Conservation (phyloP, 2,797 vertebrate species). For the Simalia tracyae region DNA sequence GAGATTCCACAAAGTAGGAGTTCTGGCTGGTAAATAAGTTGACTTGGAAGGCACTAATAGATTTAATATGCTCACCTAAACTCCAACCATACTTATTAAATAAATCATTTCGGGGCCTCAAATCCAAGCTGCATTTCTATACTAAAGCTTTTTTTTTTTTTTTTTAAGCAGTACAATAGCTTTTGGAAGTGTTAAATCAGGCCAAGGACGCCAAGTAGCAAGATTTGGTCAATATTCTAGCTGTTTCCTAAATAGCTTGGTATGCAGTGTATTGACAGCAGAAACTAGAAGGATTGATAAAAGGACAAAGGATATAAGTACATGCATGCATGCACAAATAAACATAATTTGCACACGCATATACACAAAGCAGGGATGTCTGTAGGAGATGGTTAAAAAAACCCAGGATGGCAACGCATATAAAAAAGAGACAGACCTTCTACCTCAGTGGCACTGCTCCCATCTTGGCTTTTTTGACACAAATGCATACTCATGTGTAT, state of each 20-base stretch:
- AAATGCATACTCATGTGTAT: too few species aligned
- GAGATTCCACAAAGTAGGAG: neutral
- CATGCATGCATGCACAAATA: neutral
- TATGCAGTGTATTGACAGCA: neutral
- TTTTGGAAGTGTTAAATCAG: slow-evolving; percentile 5
- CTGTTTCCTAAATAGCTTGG: neutral
- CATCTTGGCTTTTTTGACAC: too few species aligned
- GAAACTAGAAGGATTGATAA: neutral
- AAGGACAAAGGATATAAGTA: neutral
- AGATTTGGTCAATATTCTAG: neutral
- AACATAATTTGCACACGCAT: neutral
- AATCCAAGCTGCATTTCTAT: neutral
- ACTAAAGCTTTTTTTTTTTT: neutral
- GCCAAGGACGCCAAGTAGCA: neutral
- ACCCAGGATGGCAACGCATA: too few species aligned
- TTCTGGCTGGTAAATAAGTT: neutral
- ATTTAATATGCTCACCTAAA: neutral
- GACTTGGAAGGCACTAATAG: neutral
- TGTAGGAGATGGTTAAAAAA: neutral
- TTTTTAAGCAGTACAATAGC: neutral
- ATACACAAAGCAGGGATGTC: neutral
- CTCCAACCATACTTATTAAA: neutral
- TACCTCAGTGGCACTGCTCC: too few species aligned
- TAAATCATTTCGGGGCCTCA: neutral
- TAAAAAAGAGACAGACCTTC: too few species aligned